phyloP scores from a whole-genome alignment of 2,888 invertebrate genomes.

The Drosophila fungiperda region DNA sequence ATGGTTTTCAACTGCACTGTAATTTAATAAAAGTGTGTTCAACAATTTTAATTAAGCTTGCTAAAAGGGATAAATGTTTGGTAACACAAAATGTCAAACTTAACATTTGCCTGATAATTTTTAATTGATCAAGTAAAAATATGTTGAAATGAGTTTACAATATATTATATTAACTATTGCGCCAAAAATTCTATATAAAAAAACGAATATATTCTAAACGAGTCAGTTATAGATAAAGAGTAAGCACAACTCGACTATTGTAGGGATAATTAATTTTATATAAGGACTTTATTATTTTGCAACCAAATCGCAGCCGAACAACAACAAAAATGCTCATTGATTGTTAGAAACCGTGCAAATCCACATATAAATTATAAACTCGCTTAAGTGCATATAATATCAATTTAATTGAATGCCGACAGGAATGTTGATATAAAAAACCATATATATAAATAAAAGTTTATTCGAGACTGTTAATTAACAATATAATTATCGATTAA shows the following conservation, averaged over 20 bases:
- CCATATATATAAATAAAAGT: not conserved
- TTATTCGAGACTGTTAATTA: too few species aligned
- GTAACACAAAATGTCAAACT: not conserved
- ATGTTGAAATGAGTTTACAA: not conserved
- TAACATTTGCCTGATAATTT: not conserved
- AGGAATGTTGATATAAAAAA: slow-evolving; percentile 4
- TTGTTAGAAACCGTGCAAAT: slow-evolving; percentile 29
- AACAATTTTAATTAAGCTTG: not conserved
- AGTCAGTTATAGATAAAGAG: not conserved
- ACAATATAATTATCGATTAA: too few species aligned
- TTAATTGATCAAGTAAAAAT: not conserved
- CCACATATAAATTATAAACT: slow-evolving; percentile 35
- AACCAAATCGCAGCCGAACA: slow-evolving; percentile 15
- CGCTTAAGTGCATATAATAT: slow-evolving; percentile 8
- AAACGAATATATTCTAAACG: not conserved
- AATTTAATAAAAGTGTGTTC: not conserved
- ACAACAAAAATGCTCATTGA: slow-evolving; percentile 5
- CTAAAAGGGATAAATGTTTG: not conserved
- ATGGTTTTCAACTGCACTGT: not conserved
- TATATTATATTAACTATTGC: not conserved
- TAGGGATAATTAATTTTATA: not conserved
- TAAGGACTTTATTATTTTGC: slow-evolving; percentile 10
- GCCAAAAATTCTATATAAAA: not conserved
- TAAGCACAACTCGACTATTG: not conserved
- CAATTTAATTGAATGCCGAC: slow-evolving; percentile 30